phyloP scores from a whole-genome alignment of 2,113 vertebrate species.

The Henicopernis longicauda region DNA sequence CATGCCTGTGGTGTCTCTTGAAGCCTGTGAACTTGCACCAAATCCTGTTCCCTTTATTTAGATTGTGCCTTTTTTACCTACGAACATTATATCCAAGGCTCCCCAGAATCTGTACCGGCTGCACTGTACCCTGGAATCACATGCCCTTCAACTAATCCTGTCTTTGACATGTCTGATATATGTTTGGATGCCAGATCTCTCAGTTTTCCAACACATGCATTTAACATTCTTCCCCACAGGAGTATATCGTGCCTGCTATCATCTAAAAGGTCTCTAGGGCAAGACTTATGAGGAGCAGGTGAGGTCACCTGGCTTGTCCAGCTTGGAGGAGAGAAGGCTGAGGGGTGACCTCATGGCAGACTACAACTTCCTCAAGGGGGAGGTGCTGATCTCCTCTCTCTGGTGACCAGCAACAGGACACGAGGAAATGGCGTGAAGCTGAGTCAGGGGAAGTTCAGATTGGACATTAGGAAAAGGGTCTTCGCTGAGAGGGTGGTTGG shows the following conservation, averaged over 20 bases:
- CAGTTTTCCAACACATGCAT: not conserved
- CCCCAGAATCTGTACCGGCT: not conserved
- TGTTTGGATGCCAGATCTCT: not conserved
- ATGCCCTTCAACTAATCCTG: not conserved
- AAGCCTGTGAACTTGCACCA: not conserved
- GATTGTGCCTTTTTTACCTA: not conserved
- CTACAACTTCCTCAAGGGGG: not conserved
- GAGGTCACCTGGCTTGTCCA: not conserved
- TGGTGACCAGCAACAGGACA: not conserved
- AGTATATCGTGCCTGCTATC: not conserved
- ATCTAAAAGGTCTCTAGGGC: not conserved
- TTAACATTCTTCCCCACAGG: not conserved
- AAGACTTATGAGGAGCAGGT: accelerated
- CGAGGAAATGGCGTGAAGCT: not conserved
- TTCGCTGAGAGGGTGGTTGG: not conserved
- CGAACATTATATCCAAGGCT: not conserved
- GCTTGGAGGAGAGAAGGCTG: not conserved
- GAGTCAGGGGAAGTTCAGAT: not conserved
- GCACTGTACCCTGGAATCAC: not conserved
- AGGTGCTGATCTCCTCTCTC: too few relatives aligned
- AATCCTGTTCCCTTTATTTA: not conserved
- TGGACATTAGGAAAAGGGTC: not conserved
- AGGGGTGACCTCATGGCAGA: not conserved
- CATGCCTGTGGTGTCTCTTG: not conserved
- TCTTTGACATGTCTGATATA: not conserved